Base-by-base conservation (phyloP, 2,113 vertebrate species). In the Seriola aureovittata region DNA sequence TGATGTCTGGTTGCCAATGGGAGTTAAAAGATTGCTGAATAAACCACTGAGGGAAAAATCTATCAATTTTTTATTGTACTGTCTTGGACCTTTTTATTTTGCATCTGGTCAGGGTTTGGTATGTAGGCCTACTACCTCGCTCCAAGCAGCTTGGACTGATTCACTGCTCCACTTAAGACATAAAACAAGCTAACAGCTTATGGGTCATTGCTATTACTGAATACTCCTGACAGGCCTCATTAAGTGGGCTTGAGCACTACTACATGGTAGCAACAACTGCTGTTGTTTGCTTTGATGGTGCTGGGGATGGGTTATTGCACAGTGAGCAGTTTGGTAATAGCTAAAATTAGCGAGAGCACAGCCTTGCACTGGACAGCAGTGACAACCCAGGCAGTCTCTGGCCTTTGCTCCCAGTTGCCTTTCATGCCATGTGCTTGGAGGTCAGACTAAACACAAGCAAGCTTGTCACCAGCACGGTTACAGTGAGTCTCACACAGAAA, bases 141-240 rank as follows among this genome's bases (percentile, higher is more conserved):
- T 67, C 17, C 10, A 25, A 55, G 25, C 21, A 86, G 32, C 25
- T 42, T 13, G 44, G 7, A 34, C 65, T 52, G 34, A 87, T 55
- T 52, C 34, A 65, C 9, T 32, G 65, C 44, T 63, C 38, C 70
- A 38, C 75, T 85, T 79, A 48, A 64, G 71, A 85, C 25, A 81
- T 57, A 60, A 74, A 79, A 80, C 44, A 75, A 78, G 25, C 48
- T 71, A 48, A 68, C 25, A 54, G 46, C 69, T 80, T 21, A 65
- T 63, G 64, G 73, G 48, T 71, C 55, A 8, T 72, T 77, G 11
- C 36, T 25, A 44, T 73, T 44, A 76, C 75, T 66, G 58, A 79
- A 67, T 64, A 55, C 52, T 83, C 82, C 65, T 68, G 82, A 80
- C 76, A 65, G 58, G 80, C 57, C 21, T 73, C 46, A 62, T 81